Evolutionary conservation across 92 coral and sea anemone genomes (phyloP).

Genomic region (Parazoanthus darwini): DNA sequence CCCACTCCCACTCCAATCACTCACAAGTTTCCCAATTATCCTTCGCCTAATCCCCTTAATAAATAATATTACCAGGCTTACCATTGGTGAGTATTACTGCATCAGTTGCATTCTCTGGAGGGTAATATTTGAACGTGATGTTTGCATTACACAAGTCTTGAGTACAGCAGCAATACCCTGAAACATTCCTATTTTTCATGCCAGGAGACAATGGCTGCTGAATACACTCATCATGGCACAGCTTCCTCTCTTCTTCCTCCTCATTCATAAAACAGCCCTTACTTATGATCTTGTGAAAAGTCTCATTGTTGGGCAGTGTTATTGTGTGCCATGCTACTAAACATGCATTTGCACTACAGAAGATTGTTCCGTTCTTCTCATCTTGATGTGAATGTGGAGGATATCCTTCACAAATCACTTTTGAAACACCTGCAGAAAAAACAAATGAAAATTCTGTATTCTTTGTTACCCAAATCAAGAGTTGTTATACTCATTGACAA

Average conservation of each 20-base stretch:
- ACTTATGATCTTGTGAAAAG: slow-evolving; percentile 36
- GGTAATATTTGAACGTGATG: slow-evolving; percentile 61
- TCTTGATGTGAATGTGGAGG: neutral
- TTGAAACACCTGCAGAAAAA: neutral
- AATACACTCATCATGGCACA: slow-evolving; percentile 64
- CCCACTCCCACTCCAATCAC: too few species aligned
- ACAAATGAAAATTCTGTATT: neutral
- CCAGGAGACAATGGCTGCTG: slow-evolving; percentile 59
- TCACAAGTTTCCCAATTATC: neutral
- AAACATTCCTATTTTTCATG: slow-evolving; percentile 51
- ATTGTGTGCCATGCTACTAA: slow-evolving; percentile 62
- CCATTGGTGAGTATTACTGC: slow-evolving; percentile 17
- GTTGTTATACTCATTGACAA: neutral
- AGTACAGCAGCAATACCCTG: slow-evolving; percentile 90
- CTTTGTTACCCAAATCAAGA: neutral
- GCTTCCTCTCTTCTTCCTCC: neutral
- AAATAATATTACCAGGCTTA: neutral
- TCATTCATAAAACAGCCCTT: slow-evolving; percentile 62
- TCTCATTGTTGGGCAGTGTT: slow-evolving; percentile 53
- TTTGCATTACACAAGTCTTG: slow-evolving; percentile 72
- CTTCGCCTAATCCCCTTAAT: neutral
- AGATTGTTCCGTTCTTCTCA: neutral
- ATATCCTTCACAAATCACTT: slow-evolving; percentile 11
- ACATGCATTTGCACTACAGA: slow-evolving; percentile 47
- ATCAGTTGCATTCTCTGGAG: slow-evolving; percentile 38